A percentile compares a stretch with the other conserved stretches of the same genome.
These are phyloP conservation scores for Cacoxenus indagator DNA, from an alignment of 2,888 invertebrate genomes.

Conservation along the genomic window DNA sequence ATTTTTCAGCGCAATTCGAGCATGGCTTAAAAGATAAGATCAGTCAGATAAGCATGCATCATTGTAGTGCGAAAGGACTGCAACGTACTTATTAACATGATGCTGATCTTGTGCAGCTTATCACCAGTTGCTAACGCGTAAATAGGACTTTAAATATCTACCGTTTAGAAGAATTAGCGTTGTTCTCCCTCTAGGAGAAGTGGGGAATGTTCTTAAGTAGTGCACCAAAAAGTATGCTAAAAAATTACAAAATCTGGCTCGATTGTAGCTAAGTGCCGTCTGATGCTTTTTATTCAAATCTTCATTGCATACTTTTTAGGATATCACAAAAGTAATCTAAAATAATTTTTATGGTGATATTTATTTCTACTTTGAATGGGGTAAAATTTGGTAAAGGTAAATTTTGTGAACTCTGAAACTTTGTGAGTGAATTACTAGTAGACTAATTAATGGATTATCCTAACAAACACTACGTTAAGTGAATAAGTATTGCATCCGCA, in stretches of 20 bases:
- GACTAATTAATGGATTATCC: too few species aligned
- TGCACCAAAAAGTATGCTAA: constrained; percentile 2
- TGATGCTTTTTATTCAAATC: background rate
- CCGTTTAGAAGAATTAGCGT: too few species aligned
- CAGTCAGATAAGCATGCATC: background rate
- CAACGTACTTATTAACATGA: constrained; percentile 5
- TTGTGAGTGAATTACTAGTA: too few species aligned
- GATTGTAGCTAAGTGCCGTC: background rate
- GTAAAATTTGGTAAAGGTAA: too few species aligned
- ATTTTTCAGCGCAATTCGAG: constrained; percentile 13
- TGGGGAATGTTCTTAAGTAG: too few species aligned
- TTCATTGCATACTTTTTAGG: background rate
- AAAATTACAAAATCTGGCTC: background rate
- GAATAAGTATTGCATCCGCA: too few species aligned
- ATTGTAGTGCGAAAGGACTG: background rate
- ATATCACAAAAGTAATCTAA: background rate
- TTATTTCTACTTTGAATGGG: too few species aligned
- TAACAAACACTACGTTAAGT: too few species aligned
- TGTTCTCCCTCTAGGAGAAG: too few species aligned
- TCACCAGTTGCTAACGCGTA: background rate
- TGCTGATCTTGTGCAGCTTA: background rate
- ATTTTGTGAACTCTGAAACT: too few species aligned
- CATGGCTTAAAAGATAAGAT: constrained; percentile 19
- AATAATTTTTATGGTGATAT: too few species aligned
- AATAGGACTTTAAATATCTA: background rate